Conservation (phyloP, 2,113 vertebrate species). For the Phalacrocorax carbo region DNA sequence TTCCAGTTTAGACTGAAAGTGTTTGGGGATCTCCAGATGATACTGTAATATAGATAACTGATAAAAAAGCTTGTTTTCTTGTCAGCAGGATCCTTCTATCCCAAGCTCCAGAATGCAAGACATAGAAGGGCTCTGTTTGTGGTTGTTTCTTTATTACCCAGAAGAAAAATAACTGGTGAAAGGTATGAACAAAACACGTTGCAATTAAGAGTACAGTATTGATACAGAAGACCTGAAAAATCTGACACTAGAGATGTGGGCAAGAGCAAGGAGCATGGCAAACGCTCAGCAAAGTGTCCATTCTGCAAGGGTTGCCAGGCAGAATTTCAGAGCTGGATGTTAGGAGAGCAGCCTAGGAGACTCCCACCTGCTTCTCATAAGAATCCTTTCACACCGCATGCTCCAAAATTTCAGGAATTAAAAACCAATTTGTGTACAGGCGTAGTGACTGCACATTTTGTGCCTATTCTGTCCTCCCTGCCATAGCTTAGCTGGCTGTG, state of each 20-base stretch:
- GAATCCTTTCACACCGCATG: background rate
- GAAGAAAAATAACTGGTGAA: background rate
- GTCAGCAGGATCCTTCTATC: background rate
- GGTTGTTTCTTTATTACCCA: background rate
- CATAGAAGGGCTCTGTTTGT: background rate
- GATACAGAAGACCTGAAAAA: background rate
- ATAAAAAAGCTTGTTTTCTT: background rate
- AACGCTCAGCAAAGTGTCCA: background rate
- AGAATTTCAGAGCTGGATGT: background rate
- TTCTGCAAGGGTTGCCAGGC: background rate
- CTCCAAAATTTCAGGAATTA: background rate
- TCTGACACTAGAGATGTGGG: background rate
- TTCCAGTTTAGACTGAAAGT: background rate
- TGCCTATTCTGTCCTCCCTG: background rate
- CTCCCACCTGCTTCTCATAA: background rate
- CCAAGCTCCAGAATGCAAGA: background rate
- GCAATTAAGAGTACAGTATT: background rate
- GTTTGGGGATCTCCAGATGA: background rate
- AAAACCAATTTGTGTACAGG: background rate
- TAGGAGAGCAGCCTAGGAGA: background rate
- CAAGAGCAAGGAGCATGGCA: background rate
- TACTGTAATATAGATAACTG: background rate
- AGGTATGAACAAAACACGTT: background rate
- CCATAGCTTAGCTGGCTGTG: background rate
- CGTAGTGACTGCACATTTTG: background rate